Conservation (phyloP, 2,888 invertebrate species). For the Pemphredon lugubris region DNA sequence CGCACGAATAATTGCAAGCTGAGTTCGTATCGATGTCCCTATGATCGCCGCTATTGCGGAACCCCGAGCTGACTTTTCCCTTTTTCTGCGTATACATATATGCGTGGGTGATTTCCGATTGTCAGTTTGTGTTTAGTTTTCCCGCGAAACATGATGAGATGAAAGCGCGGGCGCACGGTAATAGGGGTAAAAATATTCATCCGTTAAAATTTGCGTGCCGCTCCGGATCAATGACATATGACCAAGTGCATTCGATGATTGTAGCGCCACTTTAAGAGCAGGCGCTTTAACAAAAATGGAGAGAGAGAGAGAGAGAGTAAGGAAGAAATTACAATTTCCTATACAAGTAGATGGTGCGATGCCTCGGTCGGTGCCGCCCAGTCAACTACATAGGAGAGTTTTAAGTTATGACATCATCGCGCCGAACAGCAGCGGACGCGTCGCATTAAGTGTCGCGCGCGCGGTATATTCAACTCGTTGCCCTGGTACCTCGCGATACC, state of each 20-base stretch:
- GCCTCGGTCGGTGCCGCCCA: slow-evolving; percentile 39
- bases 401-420: slow-evolving; percentile 77
- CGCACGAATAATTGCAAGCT: slow-evolving; percentile 42
- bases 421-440: slow-evolving; percentile 66
- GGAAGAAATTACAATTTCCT: too few relatives aligned
- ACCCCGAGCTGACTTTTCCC: not conserved
- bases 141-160: too few relatives aligned
- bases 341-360: not conserved
- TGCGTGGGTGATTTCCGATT: not conserved
- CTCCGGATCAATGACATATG: too few relatives aligned
- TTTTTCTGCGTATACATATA: not conserved
- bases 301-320: too few relatives aligned
- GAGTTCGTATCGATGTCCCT: slow-evolving; percentile 50
- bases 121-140: not conserved
- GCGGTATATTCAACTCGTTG: slow-evolving; percentile 22
- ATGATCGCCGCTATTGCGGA: slow-evolving; percentile 31
- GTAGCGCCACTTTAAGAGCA: too few relatives aligned
- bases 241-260: too few relatives aligned
- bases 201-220: too few relatives aligned
- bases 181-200: too few relatives aligned
- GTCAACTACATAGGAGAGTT: slow-evolving; percentile 63
- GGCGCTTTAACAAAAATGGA: too few relatives aligned
- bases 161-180: too few relatives aligned
- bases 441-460: slow-evolving; percentile 47
- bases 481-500: not conserved